Conservation (phyloP, 1,140 invertebrate genomes). For the Drosophila sturtevanti region DNA sequence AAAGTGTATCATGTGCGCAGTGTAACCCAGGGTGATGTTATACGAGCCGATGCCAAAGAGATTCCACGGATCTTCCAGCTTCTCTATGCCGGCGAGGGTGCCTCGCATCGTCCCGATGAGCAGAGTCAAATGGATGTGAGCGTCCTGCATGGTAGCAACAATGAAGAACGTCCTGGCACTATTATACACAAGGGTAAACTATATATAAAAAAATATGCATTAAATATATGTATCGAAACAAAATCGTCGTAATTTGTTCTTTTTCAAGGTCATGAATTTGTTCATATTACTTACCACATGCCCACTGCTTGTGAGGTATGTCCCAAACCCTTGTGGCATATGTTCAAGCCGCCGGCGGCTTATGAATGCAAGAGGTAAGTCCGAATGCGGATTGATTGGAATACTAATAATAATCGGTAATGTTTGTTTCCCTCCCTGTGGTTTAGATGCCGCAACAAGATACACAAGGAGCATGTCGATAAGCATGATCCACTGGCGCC, state of each 20-base stretch:
- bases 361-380: conserved; percentile 95
- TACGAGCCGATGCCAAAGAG: conserved; percentile 98
- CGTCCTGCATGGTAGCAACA: conserved; percentile 83
- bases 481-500: conserved; percentile 93
- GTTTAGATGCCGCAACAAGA: conserved; percentile 95
- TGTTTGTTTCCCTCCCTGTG: neutral
- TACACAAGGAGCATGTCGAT: conserved; percentile 96
- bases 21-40: conserved; percentile 99
- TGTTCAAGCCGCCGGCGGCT: conserved; percentile 97
- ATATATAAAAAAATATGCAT: neutral
- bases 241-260: conserved; percentile 1
- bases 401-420: neutral
- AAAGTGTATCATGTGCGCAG: conserved; percentile 99
- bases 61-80: conserved; percentile 99
- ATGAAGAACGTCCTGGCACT: conserved; percentile 89
- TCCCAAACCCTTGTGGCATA: conserved; percentile 97
- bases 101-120: conserved; percentile 93
- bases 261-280: conserved; percentile 93
- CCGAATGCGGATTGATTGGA: neutral
- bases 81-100: conserved; percentile 96
- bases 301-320: conserved; percentile 99
- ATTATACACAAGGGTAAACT: conserved; percentile 89
- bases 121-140: conserved; percentile 82
- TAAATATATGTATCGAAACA: neutral
- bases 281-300: conserved; percentile 98